Base-by-base conservation (phyloP, 64 coral and sea anemone species). In the Pachyseris speciosa region DNA sequence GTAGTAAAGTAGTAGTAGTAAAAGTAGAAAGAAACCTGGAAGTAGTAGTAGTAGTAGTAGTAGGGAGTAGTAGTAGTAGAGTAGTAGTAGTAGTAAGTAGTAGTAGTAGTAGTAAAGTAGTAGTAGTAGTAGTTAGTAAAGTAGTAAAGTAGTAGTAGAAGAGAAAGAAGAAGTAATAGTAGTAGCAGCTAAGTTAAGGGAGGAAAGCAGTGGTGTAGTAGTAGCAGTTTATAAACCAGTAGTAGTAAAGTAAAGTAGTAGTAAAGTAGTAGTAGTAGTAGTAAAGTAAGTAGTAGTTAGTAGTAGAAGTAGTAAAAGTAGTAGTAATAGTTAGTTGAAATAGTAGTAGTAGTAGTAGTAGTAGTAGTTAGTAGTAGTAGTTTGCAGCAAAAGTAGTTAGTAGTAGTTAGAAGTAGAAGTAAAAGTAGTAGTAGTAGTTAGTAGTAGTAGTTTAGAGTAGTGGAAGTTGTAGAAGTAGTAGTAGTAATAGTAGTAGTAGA, bases 381-480 rank as follows among this genome's bases (percentile, higher is more conserved):
- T 25, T 31, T 31, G 64, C 32, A 67, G 64, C 32, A 13, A 29
- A 31, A 67, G 26, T 67, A 67, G 64, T n/a, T 67, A 32, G 26
- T 67, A 36, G 64, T 67, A 67, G 64, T n/a, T 36, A 67, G 64
- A 31, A 67, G 64, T 36, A 67, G 64, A 31, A 36, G 64, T 67
- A 67, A 29, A 31, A 67, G 26, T 67, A 67, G 64, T 67, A 36
- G 64, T 67, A 67, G 64, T 67, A 67, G n/a, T n/a, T n/a, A n/a
- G n/a, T n/a, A n/a, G n/a, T n/a, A n/a, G n/a, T n/a, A n/a, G n/a
- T n/a, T n/a, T 25, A 29, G 29, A 67, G 64, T 67, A 67, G 64
- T 67, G 32, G 64, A 31, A 67, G 16, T 31, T 31, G 1, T 31
- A 67, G 64, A 1, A 67, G 64, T 31, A 67, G 2, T 67, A 31